Evolutionary conservation across 2,113 vertebrate species (phyloP).

Genomic region (Neoarius graeffei): DNA sequence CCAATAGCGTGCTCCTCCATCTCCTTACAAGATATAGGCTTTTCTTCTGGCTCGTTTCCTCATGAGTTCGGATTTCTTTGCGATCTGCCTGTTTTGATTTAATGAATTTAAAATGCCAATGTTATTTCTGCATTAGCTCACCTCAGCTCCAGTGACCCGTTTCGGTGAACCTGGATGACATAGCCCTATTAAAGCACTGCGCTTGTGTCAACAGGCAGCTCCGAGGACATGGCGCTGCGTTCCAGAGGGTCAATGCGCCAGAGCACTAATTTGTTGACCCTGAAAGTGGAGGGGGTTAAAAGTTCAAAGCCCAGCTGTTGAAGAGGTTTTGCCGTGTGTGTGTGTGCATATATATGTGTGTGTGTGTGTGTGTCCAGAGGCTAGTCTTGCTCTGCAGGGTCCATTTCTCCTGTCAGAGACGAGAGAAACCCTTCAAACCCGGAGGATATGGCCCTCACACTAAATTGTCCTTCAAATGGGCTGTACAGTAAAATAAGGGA

Average conservation of each 20-base stretch:
- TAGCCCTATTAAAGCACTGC: slow-evolving; percentile 52
- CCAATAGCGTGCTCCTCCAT: not conserved
- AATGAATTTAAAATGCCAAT: slow-evolving; percentile 53
- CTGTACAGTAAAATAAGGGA: slow-evolving; percentile 44
- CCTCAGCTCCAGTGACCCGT: slow-evolving; percentile 54
- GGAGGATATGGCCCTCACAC: slow-evolving; percentile 47
- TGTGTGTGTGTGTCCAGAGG: slow-evolving; percentile 22
- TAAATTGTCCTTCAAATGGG: slow-evolving; percentile 57
- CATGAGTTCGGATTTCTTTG: slow-evolving; percentile 28
- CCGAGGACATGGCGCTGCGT: slow-evolving; percentile 43
- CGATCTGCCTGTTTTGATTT: slow-evolving; percentile 51
- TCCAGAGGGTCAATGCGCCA: slow-evolving; percentile 58
- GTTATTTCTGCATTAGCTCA: slow-evolving; percentile 63
- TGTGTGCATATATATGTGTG: not conserved
- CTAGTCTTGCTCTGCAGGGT: slow-evolving; percentile 49
- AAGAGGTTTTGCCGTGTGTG: slow-evolving; percentile 28
- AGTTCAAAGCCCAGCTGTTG: slow-evolving; percentile 66
- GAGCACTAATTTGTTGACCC: slow-evolving; percentile 64
- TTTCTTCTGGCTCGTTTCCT: slow-evolving; percentile 6
- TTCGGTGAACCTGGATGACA: slow-evolving; percentile 53
- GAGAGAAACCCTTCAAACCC: slow-evolving; percentile 47
- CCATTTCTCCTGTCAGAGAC: slow-evolving; percentile 48
- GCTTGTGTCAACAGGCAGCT: slow-evolving; percentile 58
- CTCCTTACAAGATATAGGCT: not conserved
- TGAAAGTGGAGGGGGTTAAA: slow-evolving; percentile 56